A percentile compares a stretch with the other conserved stretches of the same genome.
These are phyloP conservation scores for rat (Rattus norvegicus) DNA, from an alignment of 2,113 vertebrate species.

Conservation along the genomic window DNA sequence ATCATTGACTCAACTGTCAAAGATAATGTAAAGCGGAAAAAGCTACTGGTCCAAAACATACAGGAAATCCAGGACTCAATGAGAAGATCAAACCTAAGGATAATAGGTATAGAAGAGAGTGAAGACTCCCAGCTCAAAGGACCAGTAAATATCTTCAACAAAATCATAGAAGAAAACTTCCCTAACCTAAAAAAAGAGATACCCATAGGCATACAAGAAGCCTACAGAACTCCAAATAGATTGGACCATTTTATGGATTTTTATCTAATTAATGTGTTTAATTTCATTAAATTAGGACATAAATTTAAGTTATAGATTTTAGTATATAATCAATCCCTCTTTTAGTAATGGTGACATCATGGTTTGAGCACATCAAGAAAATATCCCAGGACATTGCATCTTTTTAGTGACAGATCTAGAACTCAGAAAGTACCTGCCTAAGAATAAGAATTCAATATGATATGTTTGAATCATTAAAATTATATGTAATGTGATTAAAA, in stretches of 20 bases:
- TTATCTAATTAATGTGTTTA: constrained; percentile 13
- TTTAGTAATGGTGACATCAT: not conserved
- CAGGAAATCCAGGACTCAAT: no score
- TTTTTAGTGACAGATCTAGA: not conserved
- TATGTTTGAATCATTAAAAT: constrained; percentile 1
- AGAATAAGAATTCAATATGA: not conserved
- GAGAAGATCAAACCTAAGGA: no score
- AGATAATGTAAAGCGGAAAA: no score
- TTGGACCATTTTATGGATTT: not conserved
- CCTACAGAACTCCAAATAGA: no score
- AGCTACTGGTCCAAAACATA: no score
- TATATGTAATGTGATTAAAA: not conserved
- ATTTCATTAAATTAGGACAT: constrained; percentile 4
- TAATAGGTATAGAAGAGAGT: no score
- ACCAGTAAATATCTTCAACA: no score
- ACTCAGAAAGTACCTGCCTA: not conserved
- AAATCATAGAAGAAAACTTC: no score
- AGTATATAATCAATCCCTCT: not conserved
- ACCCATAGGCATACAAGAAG: no score
- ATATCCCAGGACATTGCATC: not conserved
- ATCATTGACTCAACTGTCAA: no score
- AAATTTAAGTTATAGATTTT: not conserved
- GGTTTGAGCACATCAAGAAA: constrained; percentile 24
- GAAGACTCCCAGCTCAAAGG: no score
- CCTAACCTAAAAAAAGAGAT: no score